phyloP scores from a whole-genome alignment of 2,113 vertebrate species.

The Phalacrocorax carbo region DNA sequence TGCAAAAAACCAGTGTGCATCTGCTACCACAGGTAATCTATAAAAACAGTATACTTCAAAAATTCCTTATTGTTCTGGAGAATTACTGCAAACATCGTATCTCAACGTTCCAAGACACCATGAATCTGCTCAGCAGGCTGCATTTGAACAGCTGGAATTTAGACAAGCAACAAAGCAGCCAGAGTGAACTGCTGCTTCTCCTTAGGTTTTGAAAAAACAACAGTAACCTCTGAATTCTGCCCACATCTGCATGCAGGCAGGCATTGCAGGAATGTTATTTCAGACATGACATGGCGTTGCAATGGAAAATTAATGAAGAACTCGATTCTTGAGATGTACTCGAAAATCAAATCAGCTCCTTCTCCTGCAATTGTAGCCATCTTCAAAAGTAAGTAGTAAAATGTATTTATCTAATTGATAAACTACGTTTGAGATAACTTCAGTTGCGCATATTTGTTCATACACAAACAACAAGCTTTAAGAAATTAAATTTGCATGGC shows the following conservation, averaged over 20 bases:
- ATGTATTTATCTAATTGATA: not conserved
- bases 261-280: not conserved
- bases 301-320: not conserved
- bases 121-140: not conserved
- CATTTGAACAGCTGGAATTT: not conserved
- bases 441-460: not conserved
- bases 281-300: not conserved
- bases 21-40: not conserved
- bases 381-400: not conserved
- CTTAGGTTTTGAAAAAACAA: not conserved
- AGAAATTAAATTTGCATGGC: not conserved
- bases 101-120: not conserved
- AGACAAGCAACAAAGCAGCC: not conserved
- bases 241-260: not conserved
- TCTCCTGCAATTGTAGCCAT: accelerated
- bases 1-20: not conserved
- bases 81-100: not conserved
- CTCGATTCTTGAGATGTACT: not conserved
- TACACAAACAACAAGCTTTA: not conserved
- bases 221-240: not conserved
- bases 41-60: not conserved
- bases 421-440: not conserved
- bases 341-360: not conserved
- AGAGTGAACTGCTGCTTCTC: not conserved
- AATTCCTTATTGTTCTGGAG: not conserved